Conservation (phyloP, 1,140 invertebrate genomes). For the Halictus rubicundus region DNA sequence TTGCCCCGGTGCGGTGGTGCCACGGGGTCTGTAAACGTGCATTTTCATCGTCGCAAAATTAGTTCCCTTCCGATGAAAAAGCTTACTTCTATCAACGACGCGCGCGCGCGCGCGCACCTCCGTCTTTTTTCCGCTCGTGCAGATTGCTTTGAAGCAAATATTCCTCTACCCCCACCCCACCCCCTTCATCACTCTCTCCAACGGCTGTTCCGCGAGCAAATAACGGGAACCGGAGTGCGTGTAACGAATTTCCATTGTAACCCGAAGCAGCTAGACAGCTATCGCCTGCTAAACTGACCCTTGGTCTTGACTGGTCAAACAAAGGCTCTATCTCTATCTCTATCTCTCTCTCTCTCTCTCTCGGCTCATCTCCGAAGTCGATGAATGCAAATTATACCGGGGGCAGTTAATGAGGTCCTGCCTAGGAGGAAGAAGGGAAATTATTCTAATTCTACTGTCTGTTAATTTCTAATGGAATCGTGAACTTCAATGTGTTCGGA, state of each 20-base stretch:
- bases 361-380: neutral
- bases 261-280: conserved; percentile 15
- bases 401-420: neutral
- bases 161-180: conserved; percentile 1
- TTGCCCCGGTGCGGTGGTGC: neutral
- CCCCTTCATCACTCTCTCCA: too few species aligned
- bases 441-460: too few species aligned
- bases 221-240: conserved; percentile 50
- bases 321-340: neutral
- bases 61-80: conserved; percentile 61
- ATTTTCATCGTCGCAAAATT: conserved; percentile 54
- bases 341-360: too few species aligned
- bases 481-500: too few species aligned
- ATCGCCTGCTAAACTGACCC: neutral
- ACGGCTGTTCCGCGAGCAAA: conserved; percentile 34
- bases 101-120: conserved; percentile 6
- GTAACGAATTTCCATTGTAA: conserved; percentile 55
- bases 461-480: too few species aligned
- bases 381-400: neutral
- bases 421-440: too few species aligned
- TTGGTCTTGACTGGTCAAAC: conserved; percentile 5
- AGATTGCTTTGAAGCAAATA: conserved; percentile 64
- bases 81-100: conserved; percentile 57
- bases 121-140: conserved; percentile 25
- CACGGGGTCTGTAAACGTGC: conserved; percentile 44